Evolutionary conservation across 2,888 invertebrate genomes (phyloP).

Genomic region (Tupiocoris notatus): DNA sequence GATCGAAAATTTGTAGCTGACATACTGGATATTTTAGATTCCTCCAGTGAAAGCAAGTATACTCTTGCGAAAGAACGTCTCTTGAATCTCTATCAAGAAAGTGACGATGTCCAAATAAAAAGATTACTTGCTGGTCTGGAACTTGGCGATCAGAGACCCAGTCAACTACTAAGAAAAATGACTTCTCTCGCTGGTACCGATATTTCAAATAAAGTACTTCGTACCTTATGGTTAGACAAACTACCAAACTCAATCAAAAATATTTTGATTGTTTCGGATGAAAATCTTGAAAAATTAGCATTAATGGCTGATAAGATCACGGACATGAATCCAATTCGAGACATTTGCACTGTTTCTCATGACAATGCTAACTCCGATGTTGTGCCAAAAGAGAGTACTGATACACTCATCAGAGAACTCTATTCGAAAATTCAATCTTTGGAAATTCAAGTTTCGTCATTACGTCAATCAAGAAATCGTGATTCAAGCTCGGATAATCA

Average conservation of each 20-base stretch:
- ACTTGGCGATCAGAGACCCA: slow-evolving; percentile 29
- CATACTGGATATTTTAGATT: slow-evolving; percentile 12
- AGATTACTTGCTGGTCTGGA: slow-evolving; percentile 9
- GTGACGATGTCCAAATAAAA: slow-evolving; percentile 12
- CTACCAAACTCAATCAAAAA: slow-evolving; percentile 9
- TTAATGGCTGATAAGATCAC: slow-evolving; percentile 1
- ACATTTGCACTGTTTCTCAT: too few species aligned
- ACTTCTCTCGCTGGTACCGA: slow-evolving; percentile 7
- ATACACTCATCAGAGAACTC: background rate
- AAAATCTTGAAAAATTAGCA: background rate
- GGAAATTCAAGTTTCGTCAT: slow-evolving; percentile 8
- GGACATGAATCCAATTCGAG: background rate
- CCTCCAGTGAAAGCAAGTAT: slow-evolving; percentile 11
- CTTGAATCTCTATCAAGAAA: slow-evolving; percentile 5
- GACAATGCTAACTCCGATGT: too few species aligned
- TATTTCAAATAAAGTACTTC: slow-evolving; percentile 12
- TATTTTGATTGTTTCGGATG: slow-evolving; percentile 1
- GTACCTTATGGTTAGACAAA: slow-evolving; percentile 27
- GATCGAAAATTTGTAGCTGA: slow-evolving; percentile 14
- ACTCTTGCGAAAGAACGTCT: slow-evolving; percentile 11
- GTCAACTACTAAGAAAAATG: slow-evolving; percentile 25
- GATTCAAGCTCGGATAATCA: background rate
- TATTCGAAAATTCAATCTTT: background rate
- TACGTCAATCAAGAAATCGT: background rate
- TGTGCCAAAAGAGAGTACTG: too few species aligned